Evolutionary conservation across 1,140 invertebrate species (phyloP), one percentile per base, ranked within the genome.

Genomic region (Formica exsecta): DNA sequence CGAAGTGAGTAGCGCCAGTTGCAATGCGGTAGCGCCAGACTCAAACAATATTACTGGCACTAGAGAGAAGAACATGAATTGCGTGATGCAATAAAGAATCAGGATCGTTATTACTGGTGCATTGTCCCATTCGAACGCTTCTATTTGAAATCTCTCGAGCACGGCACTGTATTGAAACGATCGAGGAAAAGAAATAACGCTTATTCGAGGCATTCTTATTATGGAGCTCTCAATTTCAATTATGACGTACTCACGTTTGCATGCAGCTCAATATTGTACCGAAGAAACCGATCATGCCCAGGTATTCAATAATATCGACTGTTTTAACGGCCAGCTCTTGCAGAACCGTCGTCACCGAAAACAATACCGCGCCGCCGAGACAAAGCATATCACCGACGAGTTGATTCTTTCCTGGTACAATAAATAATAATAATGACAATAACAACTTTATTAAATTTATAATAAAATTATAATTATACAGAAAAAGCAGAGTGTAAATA

Each of bases 231-330:
- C 19, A 11, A 16, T 59, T 13, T 41, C 16, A 16, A 25, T 29
- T 16, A 7, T 4, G 13, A 16, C 25, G 19, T 74, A 96, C 97
- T 95, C 96, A 97, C 97, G 98, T 96, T 95, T 98, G 98, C 51
- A 97, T 95, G 51, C 97, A 97, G 91, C 97, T 97, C 22, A 98
- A 95, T 86, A 98, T 95, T 64, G 97, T 97, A 9, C 98, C 98
- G 91, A 98, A 98, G 44, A 98, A 96, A 44, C 98, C 98, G 66
- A 98, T 96, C 95, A 98, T 96, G 25, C 97, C 98, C n/a, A 99
- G 95, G 93, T 98, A 98, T 93, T 98, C 98, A 54, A 97, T 96
- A 75, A 97, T 96, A 81, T 97, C 97, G 83, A 97, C 97, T 25
- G 96, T 97, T 94, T 98, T 98, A 19, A 98, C 97, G 65, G 97